Evolutionary conservation across 2,797 vertebrate genomes (phyloP).

Genomic region (Salarias fasciatus): DNA sequence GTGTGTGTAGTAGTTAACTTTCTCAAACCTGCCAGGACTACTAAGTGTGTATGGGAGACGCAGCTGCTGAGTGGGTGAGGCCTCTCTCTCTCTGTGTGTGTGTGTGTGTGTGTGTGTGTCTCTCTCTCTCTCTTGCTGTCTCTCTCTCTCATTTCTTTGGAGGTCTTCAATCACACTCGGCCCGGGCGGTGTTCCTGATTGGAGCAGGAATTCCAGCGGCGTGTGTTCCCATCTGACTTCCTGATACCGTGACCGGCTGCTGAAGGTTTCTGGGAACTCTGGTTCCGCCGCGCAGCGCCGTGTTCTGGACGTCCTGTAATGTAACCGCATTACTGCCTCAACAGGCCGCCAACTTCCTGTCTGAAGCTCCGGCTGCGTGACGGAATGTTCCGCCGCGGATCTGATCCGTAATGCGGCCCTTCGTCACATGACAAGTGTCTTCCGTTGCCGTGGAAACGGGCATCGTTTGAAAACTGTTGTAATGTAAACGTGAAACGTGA

Average conservation of each 20-base stretch:
- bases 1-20: slow-evolving; percentile 52
- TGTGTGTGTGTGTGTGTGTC: too few species aligned
- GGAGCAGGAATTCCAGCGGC: slow-evolving; percentile 1
- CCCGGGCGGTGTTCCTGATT: slow-evolving; percentile 16
- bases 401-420: too few species aligned
- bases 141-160: neutral
- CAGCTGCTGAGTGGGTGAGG: slow-evolving; percentile 60
- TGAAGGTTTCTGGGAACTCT: slow-evolving; percentile 19
- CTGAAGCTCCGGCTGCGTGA: too few species aligned
- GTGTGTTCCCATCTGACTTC: slow-evolving; percentile 4
- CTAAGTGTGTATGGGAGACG: slow-evolving; percentile 45
- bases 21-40: slow-evolving; percentile 61
- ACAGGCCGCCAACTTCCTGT: too few species aligned
- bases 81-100: slow-evolving; percentile 7
- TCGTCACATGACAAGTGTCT: too few species aligned
- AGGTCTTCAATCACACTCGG: neutral
- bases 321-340: too few species aligned
- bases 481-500: too few species aligned
- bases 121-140: neutral
- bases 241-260: slow-evolving; percentile 21
- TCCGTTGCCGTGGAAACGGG: too few species aligned
- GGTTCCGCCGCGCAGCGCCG: too few species aligned
- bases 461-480: too few species aligned
- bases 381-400: too few species aligned
- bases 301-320: too few species aligned